Conservation (phyloP, 2,113 vertebrate genomes). For the Nicator chloris region DNA sequence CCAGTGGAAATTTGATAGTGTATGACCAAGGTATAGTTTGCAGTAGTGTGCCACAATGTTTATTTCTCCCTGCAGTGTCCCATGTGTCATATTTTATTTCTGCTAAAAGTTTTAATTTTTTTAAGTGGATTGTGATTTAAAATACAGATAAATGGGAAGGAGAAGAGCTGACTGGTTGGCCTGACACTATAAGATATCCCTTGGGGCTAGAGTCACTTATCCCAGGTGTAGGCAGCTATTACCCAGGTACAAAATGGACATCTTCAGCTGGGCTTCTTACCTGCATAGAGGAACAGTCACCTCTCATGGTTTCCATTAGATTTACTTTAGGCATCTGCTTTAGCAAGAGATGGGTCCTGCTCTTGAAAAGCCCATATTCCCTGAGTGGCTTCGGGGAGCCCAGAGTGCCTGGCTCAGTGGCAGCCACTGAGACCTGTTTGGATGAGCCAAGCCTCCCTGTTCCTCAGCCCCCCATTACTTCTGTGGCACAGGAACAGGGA, state of each 20-base stretch:
- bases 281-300: not conserved
- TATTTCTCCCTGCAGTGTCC: not conserved
- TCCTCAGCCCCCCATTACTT: not conserved
- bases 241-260: not conserved
- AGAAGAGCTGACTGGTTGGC: not conserved
- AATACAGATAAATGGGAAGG: not conserved
- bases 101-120: not conserved
- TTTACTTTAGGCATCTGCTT: not conserved
- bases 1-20: conserved; percentile 80
- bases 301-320: not conserved
- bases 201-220: not conserved
- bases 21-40: conserved; percentile 79
- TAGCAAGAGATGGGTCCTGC: not conserved
- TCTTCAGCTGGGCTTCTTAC: not conserved
- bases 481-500: not conserved
- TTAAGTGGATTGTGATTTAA: not conserved
- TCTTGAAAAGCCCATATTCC: not conserved
- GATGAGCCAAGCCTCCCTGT: not conserved
- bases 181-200: not conserved
- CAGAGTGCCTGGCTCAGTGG: not conserved
- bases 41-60: not conserved
- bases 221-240: not conserved
- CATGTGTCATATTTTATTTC: not conserved
- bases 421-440: not conserved
- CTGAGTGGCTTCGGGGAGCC: not conserved